Conservation (phyloP, 1,140 invertebrate species). For the Eriocheir sinensis region DNA sequence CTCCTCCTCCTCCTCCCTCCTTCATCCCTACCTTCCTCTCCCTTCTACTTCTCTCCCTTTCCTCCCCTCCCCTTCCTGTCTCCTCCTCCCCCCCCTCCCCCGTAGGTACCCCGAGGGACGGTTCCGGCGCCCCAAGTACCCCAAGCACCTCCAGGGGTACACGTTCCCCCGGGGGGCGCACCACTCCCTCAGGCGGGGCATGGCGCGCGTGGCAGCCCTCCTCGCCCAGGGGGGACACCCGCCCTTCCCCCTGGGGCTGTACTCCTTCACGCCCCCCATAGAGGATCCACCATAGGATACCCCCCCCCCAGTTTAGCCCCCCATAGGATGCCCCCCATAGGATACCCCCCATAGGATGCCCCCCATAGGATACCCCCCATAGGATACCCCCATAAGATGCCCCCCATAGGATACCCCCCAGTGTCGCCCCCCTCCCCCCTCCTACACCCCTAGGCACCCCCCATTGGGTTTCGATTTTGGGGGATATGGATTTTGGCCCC, state of each 20-base stretch:
- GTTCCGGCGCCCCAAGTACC: slow-evolving; percentile 76
- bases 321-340: too few relatives aligned
- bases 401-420: too few relatives aligned
- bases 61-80: too few relatives aligned
- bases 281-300: slow-evolving; percentile 27
- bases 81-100: too few relatives aligned
- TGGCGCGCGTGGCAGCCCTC: slow-evolving; percentile 30
- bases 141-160: slow-evolving; percentile 78
- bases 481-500: too few relatives aligned
- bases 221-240: slow-evolving; percentile 57
- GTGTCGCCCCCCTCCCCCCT: too few relatives aligned
- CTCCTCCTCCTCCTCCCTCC: background rate
- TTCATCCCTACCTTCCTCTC: background rate
- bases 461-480: too few relatives aligned
- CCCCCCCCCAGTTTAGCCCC: too few relatives aligned
- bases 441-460: too few relatives aligned
- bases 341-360: too few relatives aligned
- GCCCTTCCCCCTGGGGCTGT: slow-evolving; percentile 61
- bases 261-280: slow-evolving; percentile 67
- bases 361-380: too few relatives aligned
- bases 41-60: background rate
- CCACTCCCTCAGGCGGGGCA: slow-evolving; percentile 41
- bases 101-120: slow-evolving; percentile 75
- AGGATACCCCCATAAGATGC: too few relatives aligned
- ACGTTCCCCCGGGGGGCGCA: slow-evolving; percentile 45